Base-by-base conservation (phyloP, 2,888 invertebrate species). In the Leucozona laternaria region DNA sequence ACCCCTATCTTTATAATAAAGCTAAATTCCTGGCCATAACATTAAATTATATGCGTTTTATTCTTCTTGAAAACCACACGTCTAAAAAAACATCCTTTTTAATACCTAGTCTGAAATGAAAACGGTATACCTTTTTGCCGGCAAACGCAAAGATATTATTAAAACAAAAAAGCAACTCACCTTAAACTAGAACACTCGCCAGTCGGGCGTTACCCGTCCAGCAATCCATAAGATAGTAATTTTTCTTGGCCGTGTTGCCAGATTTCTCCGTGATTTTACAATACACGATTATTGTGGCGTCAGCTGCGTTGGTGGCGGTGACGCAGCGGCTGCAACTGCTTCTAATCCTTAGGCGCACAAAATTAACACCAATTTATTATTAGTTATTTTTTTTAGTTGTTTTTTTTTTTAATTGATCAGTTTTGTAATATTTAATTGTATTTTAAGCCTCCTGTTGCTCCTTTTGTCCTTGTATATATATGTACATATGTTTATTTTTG, bases 131-230 rank as follows among this genome's bases (percentile, higher is more conserved):
- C n/a, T n/a, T n/a, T n/a, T n/a, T n/a, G n/a, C n/a, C n/a, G n/a
- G n/a, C n/a, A n/a, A n/a, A n/a, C n/a, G n/a, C n/a, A n/a, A 7
- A 50, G 8, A 50, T 28, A 31, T 20, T 34, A 13, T 6, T 13
- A 4, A 25, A 3, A 11, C 15, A 31, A 60, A 57, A 76, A 43
- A 45, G 43, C 7, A 53, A 90, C 92, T 92, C 86, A 93, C 92
- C 92, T 93, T 92, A 93, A 92, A 92, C 92, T 92, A 93, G 91
- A 92, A 92, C 92, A 92, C 92, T 92, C 92, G 92, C 92, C 92
- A 93, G 92, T 92, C 92, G 92, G 92, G 92, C 92, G 92, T 92
- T 91, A 92, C 92, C 92, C 92, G 92, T 93, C 92, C 92, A 92
- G 92, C 92, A 92, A 93, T 93, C 92, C 92, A 93, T 93, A 92